Base-by-base conservation (phyloP, 2,113 vertebrate genomes). In the Leptodactylus fuscus region DNA sequence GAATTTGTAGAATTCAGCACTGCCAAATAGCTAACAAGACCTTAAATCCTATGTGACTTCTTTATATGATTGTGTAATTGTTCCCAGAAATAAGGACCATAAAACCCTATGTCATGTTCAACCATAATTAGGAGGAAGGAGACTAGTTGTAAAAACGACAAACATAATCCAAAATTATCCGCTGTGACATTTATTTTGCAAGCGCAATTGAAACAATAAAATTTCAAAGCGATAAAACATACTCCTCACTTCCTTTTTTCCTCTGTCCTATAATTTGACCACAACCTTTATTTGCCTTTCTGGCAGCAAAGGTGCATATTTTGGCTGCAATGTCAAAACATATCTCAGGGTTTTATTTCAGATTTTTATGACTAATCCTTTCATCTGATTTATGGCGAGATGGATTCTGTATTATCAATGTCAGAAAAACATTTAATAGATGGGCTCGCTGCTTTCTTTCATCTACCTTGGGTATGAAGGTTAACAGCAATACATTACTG, bases 91-190 rank as follows among this genome's bases (percentile, higher is more conserved):
- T 80, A 78, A 78, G 83, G 75, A 29, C 44, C 75, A 55, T 85
- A 79, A 80, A 79, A 71, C 34, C 48, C 44, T 67, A 79, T 70
- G 83, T 85, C 62, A 85, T 80, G 83, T 55, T 70, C 48, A 85
- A 51, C 73, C 48, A 58, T 85, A 85, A 71, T 85, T 70, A 80
- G 34, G 83, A 85, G 75, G 73, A 85, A 85, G 74, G 62, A 69
- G 62, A 80, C 46, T 27, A 70, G 83, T 46, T 85, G 75, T 85
- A 80, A 85, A 85, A 79, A 71, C 58, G 74, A 78, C 83, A 85
- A 77, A 78, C 58, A 78, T 85, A 85, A 85, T 85, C 75, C 76
- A 85, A 67, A 85, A 79, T 79, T 80, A 85, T 85, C 83, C 83
- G 67, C 29, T 85, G 48, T 85, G 83, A 78, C 76, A 85, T 79